Percentiles rank a stretch among this genome's conserved stretches.
Conservation (phyloP, 2,113 vertebrate species). For the Oenanthe oenanthe region DNA sequence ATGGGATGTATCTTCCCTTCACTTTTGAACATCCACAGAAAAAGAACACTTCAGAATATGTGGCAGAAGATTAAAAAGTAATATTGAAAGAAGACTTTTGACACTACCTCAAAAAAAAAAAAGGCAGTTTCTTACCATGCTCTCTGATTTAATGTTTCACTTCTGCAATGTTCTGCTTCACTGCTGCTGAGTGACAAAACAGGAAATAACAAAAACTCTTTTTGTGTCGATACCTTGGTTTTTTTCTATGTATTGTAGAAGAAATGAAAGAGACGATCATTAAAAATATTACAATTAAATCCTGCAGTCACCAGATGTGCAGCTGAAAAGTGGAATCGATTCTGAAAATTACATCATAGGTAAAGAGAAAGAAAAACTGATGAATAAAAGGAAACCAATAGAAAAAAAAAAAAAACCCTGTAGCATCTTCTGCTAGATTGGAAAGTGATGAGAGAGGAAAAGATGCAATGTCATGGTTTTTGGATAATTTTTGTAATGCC, state of each 20-base stretch:
- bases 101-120: background rate
- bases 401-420: background rate
- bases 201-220: background rate
- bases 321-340: background rate
- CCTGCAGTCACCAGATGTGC: background rate
- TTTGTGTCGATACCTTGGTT: background rate
- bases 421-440: background rate
- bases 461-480: background rate
- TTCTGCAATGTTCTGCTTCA: constrained; percentile 17
- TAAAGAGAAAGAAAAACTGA: background rate
- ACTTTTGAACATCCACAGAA: background rate
- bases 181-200: background rate
- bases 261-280: background rate
- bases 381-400: background rate
- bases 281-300: background rate
- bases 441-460: background rate
- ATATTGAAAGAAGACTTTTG: background rate
- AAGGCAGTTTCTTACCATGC: background rate
- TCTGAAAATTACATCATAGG: background rate
- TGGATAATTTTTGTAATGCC: background rate
- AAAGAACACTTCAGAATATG: background rate
- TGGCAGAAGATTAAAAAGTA: background rate
- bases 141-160: background rate
- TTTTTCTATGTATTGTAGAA: background rate
- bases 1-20: background rate